phyloP scores from a whole-genome alignment of 2,113 vertebrate genomes.

The Lethenteron reissneri region DNA sequence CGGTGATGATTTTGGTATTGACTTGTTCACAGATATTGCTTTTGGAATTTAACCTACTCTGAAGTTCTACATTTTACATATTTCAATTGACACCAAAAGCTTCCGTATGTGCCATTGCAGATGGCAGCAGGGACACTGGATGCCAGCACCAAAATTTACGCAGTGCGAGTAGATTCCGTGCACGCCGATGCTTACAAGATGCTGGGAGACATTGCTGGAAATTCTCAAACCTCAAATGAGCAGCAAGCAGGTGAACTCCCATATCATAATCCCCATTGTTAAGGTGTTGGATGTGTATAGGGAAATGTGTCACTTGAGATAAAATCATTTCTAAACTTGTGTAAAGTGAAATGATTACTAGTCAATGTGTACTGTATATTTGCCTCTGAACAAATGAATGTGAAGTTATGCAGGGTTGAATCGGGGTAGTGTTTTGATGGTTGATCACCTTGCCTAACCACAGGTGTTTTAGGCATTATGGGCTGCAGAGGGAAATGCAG shows the following conservation, averaged over 20 bases:
- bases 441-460: too few species aligned
- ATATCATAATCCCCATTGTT: background rate
- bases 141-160: conserved; percentile 84
- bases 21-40: background rate
- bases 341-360: background rate
- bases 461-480: too few species aligned
- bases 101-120: conserved; percentile 18
- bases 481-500: too few species aligned
- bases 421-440: too few species aligned
- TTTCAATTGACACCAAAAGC: background rate
- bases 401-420: background rate
- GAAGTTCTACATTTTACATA: background rate
- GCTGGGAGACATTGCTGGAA: conserved; percentile 48
- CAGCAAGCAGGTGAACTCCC: conserved; percentile 9
- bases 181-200: conserved; percentile 63
- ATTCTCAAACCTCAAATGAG: conserved; percentile 21
- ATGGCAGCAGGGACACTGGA: conserved; percentile 69
- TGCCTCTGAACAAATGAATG: background rate
- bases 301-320: background rate
- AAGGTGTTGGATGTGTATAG: background rate
- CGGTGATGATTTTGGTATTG: too few species aligned
- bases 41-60: background rate
- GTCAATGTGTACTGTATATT: background rate
- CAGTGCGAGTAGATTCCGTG: conserved; percentile 57
- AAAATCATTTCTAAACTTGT: background rate